Conservation (phyloP, 2,888 invertebrate species). For the Aporophyla nigra region DNA sequence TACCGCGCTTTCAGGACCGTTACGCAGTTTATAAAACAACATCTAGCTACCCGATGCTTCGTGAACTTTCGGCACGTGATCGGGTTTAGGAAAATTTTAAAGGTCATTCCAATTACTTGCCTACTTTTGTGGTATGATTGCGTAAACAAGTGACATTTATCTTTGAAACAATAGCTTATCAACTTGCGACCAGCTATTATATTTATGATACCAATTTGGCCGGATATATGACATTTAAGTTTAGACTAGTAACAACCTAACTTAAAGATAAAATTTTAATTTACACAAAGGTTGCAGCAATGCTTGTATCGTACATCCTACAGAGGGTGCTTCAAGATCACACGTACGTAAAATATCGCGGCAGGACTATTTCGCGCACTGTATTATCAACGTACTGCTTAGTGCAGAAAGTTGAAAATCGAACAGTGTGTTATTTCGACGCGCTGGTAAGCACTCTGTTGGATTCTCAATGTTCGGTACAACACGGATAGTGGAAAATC, state of each 20-base stretch:
- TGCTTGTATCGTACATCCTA: too few species aligned
- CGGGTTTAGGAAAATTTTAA: slow-evolving; percentile 20
- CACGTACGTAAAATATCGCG: too few species aligned
- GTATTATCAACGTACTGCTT: too few species aligned
- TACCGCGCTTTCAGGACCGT: neutral
- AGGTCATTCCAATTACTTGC: slow-evolving; percentile 17
- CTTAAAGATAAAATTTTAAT: neutral
- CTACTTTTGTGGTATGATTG: neutral
- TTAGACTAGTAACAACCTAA: neutral
- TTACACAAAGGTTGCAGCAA: too few species aligned
- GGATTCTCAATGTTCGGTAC: too few species aligned
- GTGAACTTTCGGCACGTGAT: slow-evolving; percentile 25
- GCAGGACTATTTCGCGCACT: too few species aligned
- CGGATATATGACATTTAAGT: neutral
- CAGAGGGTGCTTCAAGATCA: too few species aligned
- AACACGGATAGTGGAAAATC: too few species aligned
- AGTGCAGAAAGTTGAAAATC: too few species aligned
- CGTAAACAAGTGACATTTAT: neutral
- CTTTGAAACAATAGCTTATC: neutral
- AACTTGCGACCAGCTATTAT: neutral
- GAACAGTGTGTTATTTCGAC: too few species aligned
- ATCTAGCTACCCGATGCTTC: slow-evolving; percentile 8
- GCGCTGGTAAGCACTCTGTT: too few species aligned
- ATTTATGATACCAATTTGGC: neutral
- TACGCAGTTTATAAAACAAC: slow-evolving; percentile 3